Percentiles rank a stretch among this genome's conserved stretches.
These are phyloP conservation scores for Venturia canescens DNA, from an alignment of 1,140 invertebrate species.

Conservation along the genomic window DNA sequence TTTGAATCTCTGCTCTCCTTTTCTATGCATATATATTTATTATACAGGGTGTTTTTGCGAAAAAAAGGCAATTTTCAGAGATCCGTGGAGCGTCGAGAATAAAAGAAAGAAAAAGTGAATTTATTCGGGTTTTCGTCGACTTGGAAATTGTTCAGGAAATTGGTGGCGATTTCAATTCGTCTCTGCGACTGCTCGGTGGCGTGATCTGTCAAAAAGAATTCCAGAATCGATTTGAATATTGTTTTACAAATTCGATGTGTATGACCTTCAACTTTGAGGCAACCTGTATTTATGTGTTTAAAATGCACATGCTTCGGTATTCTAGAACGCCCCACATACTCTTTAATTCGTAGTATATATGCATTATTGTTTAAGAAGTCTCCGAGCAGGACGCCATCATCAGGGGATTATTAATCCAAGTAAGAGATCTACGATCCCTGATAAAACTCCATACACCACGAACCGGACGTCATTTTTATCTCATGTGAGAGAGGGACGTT, in stretches of 20 bases:
- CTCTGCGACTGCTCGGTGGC: too few species aligned
- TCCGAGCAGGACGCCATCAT: conserved; percentile 40
- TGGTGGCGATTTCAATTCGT: too few species aligned
- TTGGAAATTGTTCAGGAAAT: too few species aligned
- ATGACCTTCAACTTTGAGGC: background rate
- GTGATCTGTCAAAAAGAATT: too few species aligned
- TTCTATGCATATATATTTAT: conserved; percentile 38
- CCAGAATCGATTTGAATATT: background rate
- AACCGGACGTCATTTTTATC: conserved; percentile 66
- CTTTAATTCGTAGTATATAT: background rate
- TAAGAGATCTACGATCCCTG: conserved; percentile 64
- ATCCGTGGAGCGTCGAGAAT: too few species aligned
- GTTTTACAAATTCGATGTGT: background rate
- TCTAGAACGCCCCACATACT: background rate
- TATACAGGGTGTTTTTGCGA: background rate
- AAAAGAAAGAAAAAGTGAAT: too few species aligned
- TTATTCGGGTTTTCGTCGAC: too few species aligned
- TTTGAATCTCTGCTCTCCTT: conserved; percentile 50
- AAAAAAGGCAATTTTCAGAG: too few species aligned
- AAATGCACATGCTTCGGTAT: background rate
- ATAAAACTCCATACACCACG: conserved; percentile 60
- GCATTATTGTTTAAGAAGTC: conserved; percentile 33
- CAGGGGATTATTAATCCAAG: conserved; percentile 72
- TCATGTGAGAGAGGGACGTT: conserved; percentile 47
- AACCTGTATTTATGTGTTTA: background rate